Conservation (phyloP, 2,888 invertebrate species). For the Hirtodrosophila confusa region DNA sequence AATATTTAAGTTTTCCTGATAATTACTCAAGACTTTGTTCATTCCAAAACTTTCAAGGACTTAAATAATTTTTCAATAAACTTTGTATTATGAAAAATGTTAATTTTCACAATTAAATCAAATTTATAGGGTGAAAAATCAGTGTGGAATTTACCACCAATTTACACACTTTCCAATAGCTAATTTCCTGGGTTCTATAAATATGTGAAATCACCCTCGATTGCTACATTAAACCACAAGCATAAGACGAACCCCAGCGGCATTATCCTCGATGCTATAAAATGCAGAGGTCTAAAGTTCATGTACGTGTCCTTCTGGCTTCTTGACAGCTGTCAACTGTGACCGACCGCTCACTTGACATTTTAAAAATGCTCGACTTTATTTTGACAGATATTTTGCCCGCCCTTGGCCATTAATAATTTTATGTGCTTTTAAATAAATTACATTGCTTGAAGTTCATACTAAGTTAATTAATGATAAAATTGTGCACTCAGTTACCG, state of each 20-base stretch:
- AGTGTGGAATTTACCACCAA: no score
- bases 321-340: conserved; percentile 58
- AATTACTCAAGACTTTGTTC: no score
- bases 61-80: no score
- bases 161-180: neutral
- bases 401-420: conserved; percentile 29
- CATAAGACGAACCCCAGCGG: conserved; percentile 12
- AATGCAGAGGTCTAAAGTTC: conserved; percentile 21
- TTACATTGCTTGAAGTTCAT: conserved; percentile 24
- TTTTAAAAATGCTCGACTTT: conserved; percentile 31
- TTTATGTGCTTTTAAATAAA: conserved; percentile 54
- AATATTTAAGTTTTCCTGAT: no score
- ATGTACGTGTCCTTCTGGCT: conserved; percentile 35
- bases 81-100: neutral
- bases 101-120: neutral
- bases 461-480: conserved; percentile 42
- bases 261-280: conserved; percentile 29
- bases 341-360: conserved; percentile 25
- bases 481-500: neutral
- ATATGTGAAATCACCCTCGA: conserved; percentile 27
- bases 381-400: conserved; percentile 26
- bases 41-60: no score
- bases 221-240: neutral
- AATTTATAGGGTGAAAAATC: neutral
- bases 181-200: neutral